phyloP scores from a whole-genome alignment of 2,113 vertebrate genomes.

The Herpetotheres cachinnans region DNA sequence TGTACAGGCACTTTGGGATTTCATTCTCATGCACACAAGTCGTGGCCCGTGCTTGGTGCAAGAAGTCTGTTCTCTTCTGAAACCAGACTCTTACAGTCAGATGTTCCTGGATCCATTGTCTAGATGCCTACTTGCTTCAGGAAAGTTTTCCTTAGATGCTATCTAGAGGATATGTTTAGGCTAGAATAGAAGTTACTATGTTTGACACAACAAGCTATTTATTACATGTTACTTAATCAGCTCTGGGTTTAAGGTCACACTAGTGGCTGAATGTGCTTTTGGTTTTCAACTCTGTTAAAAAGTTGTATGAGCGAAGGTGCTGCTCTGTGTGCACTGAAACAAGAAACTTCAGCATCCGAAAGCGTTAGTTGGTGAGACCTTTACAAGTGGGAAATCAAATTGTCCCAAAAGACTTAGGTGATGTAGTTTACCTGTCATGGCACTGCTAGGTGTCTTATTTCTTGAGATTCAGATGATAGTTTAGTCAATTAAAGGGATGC shows the following conservation, averaged over 20 bases:
- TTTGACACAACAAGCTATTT: neutral
- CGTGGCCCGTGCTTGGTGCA: fast-evolving
- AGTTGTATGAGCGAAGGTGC: neutral
- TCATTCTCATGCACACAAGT: neutral
- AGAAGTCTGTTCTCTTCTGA: neutral
- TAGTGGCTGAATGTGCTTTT: neutral
- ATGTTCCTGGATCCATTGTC: neutral
- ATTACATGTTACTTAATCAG: neutral
- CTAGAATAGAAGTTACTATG: neutral
- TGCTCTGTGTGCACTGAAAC: neutral
- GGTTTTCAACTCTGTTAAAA: neutral
- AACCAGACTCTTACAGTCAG: neutral
- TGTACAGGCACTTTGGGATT: neutral
- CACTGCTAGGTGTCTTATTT: neutral
- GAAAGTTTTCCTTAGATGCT: neutral
- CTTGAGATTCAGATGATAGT: neutral
- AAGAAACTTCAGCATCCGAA: constrained; percentile 5
- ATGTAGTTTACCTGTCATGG: neutral
- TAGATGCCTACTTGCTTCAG: neutral
- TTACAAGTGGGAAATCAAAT: constrained; percentile 3
- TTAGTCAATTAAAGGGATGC: neutral
- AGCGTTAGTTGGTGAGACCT: neutral
- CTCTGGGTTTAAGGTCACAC: neutral
- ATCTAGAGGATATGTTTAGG: neutral
- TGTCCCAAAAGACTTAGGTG: neutral